These are phyloP conservation scores for Phataginus tricuspis DNA, from an alignment of 2,797 vertebrate species.

Conservation along the genomic window DNA sequence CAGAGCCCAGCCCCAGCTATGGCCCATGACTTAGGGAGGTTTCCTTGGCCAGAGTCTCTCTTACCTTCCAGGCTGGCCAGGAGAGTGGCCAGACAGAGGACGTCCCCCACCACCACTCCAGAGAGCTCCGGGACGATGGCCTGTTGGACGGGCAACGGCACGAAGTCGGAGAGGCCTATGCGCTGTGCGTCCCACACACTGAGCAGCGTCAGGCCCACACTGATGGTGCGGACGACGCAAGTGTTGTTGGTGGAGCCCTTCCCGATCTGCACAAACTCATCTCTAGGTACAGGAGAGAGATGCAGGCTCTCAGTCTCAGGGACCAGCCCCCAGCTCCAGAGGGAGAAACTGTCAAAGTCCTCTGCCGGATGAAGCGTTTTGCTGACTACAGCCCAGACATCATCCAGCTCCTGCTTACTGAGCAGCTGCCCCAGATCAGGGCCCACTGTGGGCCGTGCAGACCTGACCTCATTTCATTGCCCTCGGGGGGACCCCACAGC, in stretches of 20 bases:
- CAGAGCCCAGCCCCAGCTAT: background rate
- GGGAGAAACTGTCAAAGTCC: background rate
- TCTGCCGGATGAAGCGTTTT: background rate
- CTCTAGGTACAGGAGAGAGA: conserved; percentile 84
- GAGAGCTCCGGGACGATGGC: conserved; percentile 89
- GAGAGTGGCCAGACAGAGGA: conserved; percentile 85
- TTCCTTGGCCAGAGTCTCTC: background rate
- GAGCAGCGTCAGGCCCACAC: conserved; percentile 92
- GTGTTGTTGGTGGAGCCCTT: conserved; percentile 91
- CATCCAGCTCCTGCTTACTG: rapidly evolving
- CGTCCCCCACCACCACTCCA: conserved; percentile 90
- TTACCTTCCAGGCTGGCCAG: conserved; percentile 85
- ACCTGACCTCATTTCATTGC: background rate
- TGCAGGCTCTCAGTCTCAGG: background rate
- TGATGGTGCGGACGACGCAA: conserved; percentile 90
- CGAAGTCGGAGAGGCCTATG: conserved; percentile 90
- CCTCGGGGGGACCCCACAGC: background rate
- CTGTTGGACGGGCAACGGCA: conserved; percentile 92
- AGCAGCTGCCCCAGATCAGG: background rate
- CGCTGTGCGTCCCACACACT: conserved; percentile 92
- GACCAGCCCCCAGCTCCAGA: background rate
- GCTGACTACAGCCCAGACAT: rapidly evolving
- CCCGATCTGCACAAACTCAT: conserved; percentile 94
- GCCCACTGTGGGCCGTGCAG: background rate
- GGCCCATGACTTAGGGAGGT: rapidly evolving